Percentiles rank a stretch among this genome's conserved stretches.
Conservation (phyloP, 2,888 invertebrate genomes). For the Monoplex corrugatus region DNA sequence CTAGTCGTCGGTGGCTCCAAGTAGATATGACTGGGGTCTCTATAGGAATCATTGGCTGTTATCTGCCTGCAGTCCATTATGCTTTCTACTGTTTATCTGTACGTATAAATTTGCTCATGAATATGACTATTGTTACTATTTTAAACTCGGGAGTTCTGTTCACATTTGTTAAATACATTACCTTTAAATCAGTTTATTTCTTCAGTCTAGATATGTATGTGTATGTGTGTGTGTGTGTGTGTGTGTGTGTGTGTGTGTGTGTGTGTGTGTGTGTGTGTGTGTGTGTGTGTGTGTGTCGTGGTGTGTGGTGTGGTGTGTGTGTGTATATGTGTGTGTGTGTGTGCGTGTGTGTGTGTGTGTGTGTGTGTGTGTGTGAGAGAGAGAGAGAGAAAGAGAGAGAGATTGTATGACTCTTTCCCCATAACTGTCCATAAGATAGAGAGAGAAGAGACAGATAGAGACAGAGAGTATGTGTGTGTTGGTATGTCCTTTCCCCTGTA, state of each 20-base stretch:
- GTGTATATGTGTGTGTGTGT: too few species aligned
- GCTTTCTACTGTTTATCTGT: constrained; percentile 97
- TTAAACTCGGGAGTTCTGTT: neutral
- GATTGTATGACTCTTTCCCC: too few species aligned
- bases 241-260: neutral
- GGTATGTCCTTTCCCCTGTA: too few species aligned
- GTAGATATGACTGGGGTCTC: constrained; percentile 97
- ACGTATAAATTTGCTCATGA: constrained; percentile 81
- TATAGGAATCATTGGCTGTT: constrained; percentile 94
- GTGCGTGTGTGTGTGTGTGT: neutral
- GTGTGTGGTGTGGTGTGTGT: neutral
- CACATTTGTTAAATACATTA: neutral
- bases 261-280: too few species aligned
- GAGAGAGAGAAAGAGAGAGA: too few species aligned
- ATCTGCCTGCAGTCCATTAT: constrained; percentile 97
- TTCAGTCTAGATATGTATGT: too few species aligned
- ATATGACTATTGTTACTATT: neutral
- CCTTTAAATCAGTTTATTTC: too few species aligned
- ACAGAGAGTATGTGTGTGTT: too few species aligned
- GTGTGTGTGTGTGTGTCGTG: too few species aligned
- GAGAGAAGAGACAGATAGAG: too few species aligned
- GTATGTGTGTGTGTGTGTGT: constrained; percentile 15
- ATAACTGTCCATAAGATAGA: too few species aligned
- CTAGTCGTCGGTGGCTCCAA: constrained; percentile 92
- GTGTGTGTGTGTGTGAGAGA: too few species aligned